Conservation (phyloP, 2,888 invertebrate genomes). For the Tribolium freemani region DNA sequence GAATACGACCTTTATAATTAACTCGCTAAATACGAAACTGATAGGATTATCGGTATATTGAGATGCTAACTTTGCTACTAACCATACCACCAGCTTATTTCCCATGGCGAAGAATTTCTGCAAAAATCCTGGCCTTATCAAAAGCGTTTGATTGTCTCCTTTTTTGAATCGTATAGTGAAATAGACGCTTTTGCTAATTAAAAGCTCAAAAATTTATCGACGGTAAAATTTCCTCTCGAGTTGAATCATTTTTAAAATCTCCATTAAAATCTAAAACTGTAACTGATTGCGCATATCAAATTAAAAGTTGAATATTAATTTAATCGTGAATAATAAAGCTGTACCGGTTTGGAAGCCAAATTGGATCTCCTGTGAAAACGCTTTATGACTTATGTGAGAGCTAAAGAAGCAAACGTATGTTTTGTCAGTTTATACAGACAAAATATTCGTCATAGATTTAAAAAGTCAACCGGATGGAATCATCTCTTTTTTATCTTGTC, state of each 20-base stretch:
- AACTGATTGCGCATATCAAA: constrained; percentile 20
- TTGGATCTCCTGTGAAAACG: constrained; percentile 3
- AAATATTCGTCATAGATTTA: constrained; percentile 50
- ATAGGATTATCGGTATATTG: constrained; percentile 30
- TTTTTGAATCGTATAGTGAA: no score
- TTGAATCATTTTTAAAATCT: background rate
- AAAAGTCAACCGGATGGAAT: constrained; percentile 49
- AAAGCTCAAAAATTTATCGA: background rate
- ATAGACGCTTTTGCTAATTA: no score
- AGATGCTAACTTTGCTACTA: constrained; percentile 22
- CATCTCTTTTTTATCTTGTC: constrained; percentile 46
- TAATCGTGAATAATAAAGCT: constrained; percentile 28
- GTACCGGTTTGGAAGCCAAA: background rate
- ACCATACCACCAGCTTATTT: constrained; percentile 1
- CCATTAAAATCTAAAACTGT: constrained; percentile 12
- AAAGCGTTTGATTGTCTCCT: background rate
- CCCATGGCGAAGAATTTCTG: background rate
- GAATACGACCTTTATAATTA: constrained; percentile 36
- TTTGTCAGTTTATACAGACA: constrained; percentile 43
- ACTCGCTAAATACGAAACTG: constrained; percentile 28
- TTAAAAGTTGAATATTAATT: constrained; percentile 33
- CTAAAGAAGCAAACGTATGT: constrained; percentile 39
- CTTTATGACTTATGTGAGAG: background rate
- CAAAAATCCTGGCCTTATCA: background rate
- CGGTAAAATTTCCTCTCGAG: no score